Conservation (phyloP, 2,797 vertebrate species). For the Poecilia gillii region DNA sequence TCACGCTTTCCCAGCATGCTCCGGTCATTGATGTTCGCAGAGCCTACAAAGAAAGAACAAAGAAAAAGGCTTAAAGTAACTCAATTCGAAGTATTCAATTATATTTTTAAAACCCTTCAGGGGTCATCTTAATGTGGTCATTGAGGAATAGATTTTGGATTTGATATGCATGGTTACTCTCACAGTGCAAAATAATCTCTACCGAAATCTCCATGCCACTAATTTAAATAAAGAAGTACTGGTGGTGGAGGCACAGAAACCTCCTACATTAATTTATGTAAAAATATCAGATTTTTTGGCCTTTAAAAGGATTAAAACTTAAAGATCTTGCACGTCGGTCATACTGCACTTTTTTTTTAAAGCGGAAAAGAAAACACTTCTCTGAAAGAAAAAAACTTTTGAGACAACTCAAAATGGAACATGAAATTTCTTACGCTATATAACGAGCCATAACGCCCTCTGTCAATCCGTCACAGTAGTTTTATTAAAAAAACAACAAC, state of each 20-base stretch:
- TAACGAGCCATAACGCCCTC: not conserved
- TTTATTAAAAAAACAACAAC: not conserved
- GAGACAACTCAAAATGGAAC: not conserved
- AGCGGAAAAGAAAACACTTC: not conserved
- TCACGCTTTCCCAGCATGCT: slow-evolving; percentile 98
- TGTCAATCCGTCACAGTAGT: not conserved
- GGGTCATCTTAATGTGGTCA: not conserved
- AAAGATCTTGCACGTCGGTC: not conserved
- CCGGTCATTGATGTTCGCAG: slow-evolving; percentile 97
- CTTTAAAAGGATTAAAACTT: too few species aligned
- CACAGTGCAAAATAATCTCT: not conserved
- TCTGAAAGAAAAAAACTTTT: not conserved
- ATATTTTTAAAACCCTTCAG: too few species aligned
- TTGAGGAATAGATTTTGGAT: not conserved
- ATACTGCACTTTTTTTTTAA: not conserved
- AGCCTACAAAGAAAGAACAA: slow-evolving; percentile 79
- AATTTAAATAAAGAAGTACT: not conserved
- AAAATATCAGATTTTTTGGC: too few species aligned
- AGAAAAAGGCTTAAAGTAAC: too few species aligned
- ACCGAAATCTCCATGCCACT: not conserved
- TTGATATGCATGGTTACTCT: not conserved
- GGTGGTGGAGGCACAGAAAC: not conserved
- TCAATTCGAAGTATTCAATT: not conserved
- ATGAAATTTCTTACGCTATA: not conserved
- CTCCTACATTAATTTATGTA: not conserved